Conservation (phyloP, 2,888 invertebrate species). For the Syrphus vitripennis region DNA sequence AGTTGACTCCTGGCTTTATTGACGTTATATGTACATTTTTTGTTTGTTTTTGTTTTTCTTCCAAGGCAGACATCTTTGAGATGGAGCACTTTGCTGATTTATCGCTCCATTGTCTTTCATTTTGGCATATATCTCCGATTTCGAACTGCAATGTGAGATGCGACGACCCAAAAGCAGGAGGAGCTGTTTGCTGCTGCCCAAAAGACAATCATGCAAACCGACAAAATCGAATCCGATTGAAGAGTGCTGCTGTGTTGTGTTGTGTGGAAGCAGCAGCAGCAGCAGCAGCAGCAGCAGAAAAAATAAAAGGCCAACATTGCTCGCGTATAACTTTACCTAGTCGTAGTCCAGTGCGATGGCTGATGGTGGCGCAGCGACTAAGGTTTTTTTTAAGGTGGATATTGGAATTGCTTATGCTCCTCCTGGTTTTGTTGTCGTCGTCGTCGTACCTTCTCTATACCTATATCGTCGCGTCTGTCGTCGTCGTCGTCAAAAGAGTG, state of each 20-base stretch:
- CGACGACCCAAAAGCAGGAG: conserved; percentile 23
- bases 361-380: background rate
- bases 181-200: conserved; percentile 33
- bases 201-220: conserved; percentile 56
- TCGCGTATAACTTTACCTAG: background rate
- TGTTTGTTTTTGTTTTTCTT: background rate
- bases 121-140: conserved; percentile 73
- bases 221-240: conserved; percentile 65
- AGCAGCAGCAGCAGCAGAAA: no score
- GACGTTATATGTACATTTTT: background rate
- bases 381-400: conserved; percentile 40
- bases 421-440: conserved; percentile 57
- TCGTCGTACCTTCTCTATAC: background rate
- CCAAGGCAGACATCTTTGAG: conserved; percentile 34
- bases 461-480: no score
- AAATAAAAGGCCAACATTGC: conserved; percentile 1
- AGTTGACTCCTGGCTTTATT: conserved; percentile 31
- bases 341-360: conserved; percentile 62
- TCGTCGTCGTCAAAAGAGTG: conserved; percentile 7
- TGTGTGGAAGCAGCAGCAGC: background rate
- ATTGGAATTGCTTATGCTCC: conserved; percentile 65
- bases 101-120: conserved; percentile 75
- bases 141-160: conserved; percentile 21
- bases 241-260: conserved; percentile 50
- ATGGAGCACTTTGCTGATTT: conserved; percentile 73